These are phyloP conservation scores for Myotis davidii DNA, from an alignment of 2,113 vertebrate species.

Conservation along the genomic window DNA sequence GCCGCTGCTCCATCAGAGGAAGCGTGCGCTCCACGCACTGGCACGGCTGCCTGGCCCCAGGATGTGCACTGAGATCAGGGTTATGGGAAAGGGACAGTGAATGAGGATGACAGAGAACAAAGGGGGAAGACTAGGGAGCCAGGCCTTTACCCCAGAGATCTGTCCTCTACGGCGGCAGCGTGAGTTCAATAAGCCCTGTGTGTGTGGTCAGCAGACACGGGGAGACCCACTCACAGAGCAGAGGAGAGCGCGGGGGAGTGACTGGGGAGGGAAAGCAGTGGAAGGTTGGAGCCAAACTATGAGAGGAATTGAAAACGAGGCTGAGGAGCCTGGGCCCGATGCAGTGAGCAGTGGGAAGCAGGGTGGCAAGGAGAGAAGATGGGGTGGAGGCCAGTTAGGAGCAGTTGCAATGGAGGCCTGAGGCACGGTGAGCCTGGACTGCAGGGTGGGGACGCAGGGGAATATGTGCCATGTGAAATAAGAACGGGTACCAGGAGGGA, in stretches of 20 bases:
- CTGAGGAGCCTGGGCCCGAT: neutral
- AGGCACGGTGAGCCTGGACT: neutral
- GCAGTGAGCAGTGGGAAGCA: neutral
- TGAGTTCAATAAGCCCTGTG: neutral
- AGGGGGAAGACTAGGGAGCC: neutral
- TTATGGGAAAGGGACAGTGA: neutral
- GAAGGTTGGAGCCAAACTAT: neutral
- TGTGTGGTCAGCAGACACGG: neutral
- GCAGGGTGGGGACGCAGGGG: slow-evolving; percentile 11
- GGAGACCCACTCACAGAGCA: neutral
- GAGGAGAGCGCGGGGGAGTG: neutral
- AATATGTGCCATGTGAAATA: neutral
- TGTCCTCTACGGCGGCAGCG: neutral
- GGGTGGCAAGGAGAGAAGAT: neutral
- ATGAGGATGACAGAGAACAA: neutral
- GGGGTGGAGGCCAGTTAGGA: neutral
- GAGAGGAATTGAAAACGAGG: neutral
- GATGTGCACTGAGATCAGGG: neutral
- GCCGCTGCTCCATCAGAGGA: neutral
- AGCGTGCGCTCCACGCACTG: neutral
- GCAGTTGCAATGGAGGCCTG: neutral
- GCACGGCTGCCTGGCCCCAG: neutral
- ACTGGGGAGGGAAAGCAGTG: neutral
- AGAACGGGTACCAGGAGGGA: neutral
- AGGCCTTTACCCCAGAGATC: neutral